Conservation (phyloP, 2,113 vertebrate genomes). For the Callorhinus ursinus region DNA sequence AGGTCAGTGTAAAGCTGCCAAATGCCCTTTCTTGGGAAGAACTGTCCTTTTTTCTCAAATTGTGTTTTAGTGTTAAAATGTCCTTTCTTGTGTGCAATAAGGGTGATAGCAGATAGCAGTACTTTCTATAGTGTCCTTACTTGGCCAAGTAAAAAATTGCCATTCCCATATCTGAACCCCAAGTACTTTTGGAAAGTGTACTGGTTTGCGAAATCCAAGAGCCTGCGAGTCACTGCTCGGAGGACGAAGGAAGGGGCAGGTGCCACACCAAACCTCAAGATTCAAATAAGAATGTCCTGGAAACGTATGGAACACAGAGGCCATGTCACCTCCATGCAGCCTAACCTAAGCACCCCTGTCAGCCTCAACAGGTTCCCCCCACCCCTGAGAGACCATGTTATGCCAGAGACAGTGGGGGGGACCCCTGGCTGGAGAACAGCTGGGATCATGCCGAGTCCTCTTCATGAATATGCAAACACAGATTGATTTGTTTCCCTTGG, state of each 20-base stretch:
- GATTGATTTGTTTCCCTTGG: conserved; percentile 76
- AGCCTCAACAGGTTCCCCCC: not conserved
- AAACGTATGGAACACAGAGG: not conserved
- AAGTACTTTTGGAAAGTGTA: conserved; percentile 61
- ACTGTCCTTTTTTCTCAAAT: conserved; percentile 73
- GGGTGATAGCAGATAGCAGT: conserved; percentile 44
- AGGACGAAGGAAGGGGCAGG: not conserved
- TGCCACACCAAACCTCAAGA: not conserved
- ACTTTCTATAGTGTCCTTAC: conserved; percentile 55
- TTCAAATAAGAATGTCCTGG: not conserved
- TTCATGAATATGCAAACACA: conserved; percentile 78
- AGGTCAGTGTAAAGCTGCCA: conserved; percentile 60
- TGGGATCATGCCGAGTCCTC: conserved; percentile 65
- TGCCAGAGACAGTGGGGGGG: not conserved
- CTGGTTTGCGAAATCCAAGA: conserved; percentile 55
- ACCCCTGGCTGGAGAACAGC: conserved; percentile 63
- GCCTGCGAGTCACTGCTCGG: not conserved
- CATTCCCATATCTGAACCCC: conserved; percentile 45
- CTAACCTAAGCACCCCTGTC: not conserved
- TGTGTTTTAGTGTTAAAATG: conserved; percentile 75
- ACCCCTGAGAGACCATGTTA: not conserved
- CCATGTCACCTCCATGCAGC: not conserved
- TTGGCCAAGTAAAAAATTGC: conserved; percentile 70
- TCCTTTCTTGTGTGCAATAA: conserved; percentile 63
- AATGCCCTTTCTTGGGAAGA: conserved; percentile 71